Evolutionary conservation across 2,113 vertebrate genomes (phyloP).

Genomic region (Onychorhynchus coronatus): DNA sequence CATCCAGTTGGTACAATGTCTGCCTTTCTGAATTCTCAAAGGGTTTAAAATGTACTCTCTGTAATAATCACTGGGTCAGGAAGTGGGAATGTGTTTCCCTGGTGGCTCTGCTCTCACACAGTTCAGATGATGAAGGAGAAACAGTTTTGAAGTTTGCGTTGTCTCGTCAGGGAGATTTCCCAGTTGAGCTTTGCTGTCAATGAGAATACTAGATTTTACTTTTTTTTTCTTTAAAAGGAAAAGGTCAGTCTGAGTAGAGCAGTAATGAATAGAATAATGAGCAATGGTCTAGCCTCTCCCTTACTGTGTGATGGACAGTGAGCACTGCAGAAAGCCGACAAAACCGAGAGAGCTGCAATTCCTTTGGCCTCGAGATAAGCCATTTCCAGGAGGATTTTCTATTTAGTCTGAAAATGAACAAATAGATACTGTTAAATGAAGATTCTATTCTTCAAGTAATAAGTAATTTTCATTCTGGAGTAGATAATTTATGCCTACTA

Average conservation of each 20-base stretch:
- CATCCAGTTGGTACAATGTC: background rate
- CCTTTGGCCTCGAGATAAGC: background rate
- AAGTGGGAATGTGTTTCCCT: background rate
- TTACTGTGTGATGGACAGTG: background rate
- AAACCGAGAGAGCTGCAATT: background rate
- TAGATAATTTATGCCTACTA: slow-evolving; percentile 7
- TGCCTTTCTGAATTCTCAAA: background rate
- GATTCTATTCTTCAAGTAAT: background rate
- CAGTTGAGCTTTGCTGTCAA: background rate
- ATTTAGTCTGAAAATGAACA: background rate
- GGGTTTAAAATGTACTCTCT: background rate
- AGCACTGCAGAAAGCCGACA: background rate
- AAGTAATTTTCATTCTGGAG: background rate
- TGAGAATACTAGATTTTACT: background rate
- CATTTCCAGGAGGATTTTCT: background rate
- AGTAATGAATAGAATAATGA: background rate
- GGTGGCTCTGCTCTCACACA: background rate
- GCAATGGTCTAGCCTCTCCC: background rate
- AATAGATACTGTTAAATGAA: background rate
- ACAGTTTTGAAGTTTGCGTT: background rate
- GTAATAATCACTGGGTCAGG: background rate
- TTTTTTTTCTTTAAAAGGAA: background rate
- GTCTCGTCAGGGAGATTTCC: background rate
- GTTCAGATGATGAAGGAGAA: background rate
- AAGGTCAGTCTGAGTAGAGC: background rate